Evolutionary conservation across 2,797 vertebrate species (phyloP).

Genomic region (Phataginus tricuspis): DNA sequence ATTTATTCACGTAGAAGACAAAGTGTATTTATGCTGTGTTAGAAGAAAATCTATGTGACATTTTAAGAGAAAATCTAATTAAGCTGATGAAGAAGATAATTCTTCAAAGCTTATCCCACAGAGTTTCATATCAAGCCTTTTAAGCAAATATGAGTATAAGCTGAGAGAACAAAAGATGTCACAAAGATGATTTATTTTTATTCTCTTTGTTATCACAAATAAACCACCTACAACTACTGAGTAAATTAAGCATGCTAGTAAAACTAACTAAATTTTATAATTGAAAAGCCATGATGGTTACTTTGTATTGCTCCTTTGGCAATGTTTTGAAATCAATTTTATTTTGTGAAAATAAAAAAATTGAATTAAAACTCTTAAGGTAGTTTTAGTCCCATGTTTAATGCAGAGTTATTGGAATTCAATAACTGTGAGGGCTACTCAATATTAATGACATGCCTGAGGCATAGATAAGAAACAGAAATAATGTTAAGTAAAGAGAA

Average conservation of each 20-base stretch:
- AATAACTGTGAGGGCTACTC: neutral
- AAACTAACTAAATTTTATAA: conserved; percentile 16
- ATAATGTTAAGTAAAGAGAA: neutral
- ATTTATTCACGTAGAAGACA: neutral
- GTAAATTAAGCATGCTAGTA: neutral
- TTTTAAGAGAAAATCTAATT: neutral
- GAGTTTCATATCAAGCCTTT: neutral
- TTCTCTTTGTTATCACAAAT: conserved; percentile 13
- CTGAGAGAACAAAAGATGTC: conserved; percentile 14
- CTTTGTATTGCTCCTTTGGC: neutral
- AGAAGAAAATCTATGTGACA: neutral
- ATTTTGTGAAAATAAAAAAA: neutral
- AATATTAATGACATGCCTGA: neutral
- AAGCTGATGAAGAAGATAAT: neutral
- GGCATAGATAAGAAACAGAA: neutral
- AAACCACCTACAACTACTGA: neutral
- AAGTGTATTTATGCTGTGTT: neutral
- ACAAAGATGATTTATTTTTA: conserved; percentile 3
- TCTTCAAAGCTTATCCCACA: conserved; percentile 29
- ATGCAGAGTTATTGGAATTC: neutral
- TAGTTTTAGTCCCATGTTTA: neutral
- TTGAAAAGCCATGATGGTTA: neutral
- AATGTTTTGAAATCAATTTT: conserved; percentile 20
- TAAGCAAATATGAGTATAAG: neutral
- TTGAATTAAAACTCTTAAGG: neutral